A percentile compares a stretch with the other conserved stretches of the same genome.
Evolutionary conservation across 2,113 vertebrate genomes (phyloP).

Genomic region (Laticauda colubrina): DNA sequence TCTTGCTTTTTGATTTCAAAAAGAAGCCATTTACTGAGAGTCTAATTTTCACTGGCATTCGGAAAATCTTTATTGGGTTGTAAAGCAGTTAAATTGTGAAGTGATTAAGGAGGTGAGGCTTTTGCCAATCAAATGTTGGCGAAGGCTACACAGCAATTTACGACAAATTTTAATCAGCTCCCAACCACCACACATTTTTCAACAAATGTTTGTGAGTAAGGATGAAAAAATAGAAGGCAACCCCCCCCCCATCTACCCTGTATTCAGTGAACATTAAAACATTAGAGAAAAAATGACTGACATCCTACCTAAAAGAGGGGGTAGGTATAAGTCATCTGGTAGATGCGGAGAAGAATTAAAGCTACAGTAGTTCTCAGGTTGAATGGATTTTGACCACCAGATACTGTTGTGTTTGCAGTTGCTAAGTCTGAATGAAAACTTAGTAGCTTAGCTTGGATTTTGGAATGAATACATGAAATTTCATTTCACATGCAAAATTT

Average conservation of each 20-base stretch:
- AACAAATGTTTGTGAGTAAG: not conserved
- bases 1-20: not conserved
- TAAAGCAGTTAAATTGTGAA: not conserved
- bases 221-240: not conserved
- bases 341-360: not conserved
- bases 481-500: not conserved
- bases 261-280: not conserved
- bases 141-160: not conserved
- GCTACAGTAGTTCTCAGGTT: not conserved
- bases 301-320: not conserved
- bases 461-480: not conserved
- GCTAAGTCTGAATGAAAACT: not conserved
- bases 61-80: not conserved
- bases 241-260: not conserved
- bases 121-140: not conserved
- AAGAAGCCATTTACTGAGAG: not conserved
- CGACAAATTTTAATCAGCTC: not conserved
- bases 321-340: not conserved
- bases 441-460: not conserved
- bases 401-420: not conserved
- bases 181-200: not conserved
- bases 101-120: not conserved
- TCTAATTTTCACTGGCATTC: not conserved
- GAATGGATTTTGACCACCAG: not conserved
- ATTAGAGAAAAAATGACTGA: not conserved